These are phyloP conservation scores for Alces alces DNA, from an alignment of 2,113 vertebrate species.

Conservation along the genomic window DNA sequence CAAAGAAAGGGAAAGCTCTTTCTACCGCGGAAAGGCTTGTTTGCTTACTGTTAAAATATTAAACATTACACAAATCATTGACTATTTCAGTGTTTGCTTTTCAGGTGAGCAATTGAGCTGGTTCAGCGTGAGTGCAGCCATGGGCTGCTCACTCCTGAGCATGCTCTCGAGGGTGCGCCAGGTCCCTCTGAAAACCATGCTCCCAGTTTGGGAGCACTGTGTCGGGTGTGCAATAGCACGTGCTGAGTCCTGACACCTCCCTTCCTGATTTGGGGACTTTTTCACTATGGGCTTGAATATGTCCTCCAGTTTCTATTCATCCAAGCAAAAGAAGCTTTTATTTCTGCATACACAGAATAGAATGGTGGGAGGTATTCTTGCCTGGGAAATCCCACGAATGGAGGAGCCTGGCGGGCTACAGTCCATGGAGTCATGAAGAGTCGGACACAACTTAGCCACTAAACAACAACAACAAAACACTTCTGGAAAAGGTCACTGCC, in stretches of 20 bases:
- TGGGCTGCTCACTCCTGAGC: constrained; percentile 21
- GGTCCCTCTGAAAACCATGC: background rate
- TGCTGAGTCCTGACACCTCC: background rate
- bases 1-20: background rate
- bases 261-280: background rate
- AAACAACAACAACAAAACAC: background rate
- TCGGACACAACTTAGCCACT: background rate
- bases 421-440: background rate
- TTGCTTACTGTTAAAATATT: constrained; percentile 51
- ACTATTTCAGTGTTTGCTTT: constrained; percentile 50
- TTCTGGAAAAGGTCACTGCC: background rate
- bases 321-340: background rate
- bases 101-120: background rate
- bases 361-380: background rate
- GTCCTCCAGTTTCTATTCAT: background rate
- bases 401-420: background rate
- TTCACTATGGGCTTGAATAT: background rate
- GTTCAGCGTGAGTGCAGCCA: background rate
- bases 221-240: fast-evolving
- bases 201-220: background rate
- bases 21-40: background rate
- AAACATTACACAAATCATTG: constrained; percentile 6
- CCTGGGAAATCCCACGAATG: background rate
- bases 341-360: background rate
- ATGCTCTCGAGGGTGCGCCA: background rate